A percentile compares a stretch with the other conserved stretches of the same genome.
Conservation (phyloP, 2,888 invertebrate genomes). For the Scaptomyza polygonia region DNA sequence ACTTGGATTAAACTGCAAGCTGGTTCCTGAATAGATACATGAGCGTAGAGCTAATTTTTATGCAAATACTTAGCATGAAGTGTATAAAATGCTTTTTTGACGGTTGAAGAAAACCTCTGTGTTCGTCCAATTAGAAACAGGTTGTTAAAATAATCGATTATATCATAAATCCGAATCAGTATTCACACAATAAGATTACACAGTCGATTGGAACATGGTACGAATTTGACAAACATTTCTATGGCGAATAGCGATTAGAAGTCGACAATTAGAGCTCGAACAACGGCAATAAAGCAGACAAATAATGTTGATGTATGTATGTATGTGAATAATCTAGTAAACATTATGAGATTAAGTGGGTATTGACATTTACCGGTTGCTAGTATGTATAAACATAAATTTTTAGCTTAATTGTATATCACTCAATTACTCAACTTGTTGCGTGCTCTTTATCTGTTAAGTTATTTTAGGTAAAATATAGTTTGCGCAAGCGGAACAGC, state of each 20-base stretch:
- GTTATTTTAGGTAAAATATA: constrained; percentile 22
- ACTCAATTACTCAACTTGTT: constrained; percentile 34
- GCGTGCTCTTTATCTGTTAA: constrained; percentile 28
- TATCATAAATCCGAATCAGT: constrained; percentile 32
- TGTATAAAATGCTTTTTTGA: neutral
- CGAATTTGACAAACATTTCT: constrained; percentile 49
- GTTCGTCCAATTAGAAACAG: constrained; percentile 50
- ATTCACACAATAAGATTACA: constrained; percentile 25
- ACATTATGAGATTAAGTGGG: neutral
- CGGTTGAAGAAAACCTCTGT: neutral
- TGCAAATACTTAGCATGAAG: neutral
- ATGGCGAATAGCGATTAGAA: constrained; percentile 36
- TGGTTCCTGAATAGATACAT: neutral
- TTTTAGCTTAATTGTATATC: constrained; percentile 15
- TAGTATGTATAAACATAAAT: neutral
- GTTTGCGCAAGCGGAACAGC: constrained; percentile 44
- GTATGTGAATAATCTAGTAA: neutral
- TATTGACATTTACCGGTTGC: constrained; percentile 2
- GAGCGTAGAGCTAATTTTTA: neutral
- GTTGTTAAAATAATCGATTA: constrained; percentile 40
- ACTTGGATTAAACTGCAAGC: neutral
- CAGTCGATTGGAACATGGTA: constrained; percentile 59
- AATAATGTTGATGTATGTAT: constrained; percentile 8
- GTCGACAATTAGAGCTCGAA: constrained; percentile 9
- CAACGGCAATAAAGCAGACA: constrained; percentile 31